Conservation (phyloP, 2,888 invertebrate species). For the Microplitis deprimator region DNA sequence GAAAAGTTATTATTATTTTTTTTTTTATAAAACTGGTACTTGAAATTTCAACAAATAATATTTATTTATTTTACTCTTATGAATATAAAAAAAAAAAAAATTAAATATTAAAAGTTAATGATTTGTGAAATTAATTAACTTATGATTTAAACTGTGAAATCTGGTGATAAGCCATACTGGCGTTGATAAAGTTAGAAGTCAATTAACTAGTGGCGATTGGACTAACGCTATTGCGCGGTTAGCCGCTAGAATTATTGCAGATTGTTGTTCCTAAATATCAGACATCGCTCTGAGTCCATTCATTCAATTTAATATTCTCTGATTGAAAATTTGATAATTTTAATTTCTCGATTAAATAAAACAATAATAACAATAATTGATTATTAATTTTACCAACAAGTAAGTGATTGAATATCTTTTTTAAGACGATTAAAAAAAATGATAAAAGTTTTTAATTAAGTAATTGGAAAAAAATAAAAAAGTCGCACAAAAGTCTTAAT, state of each 20-base stretch:
- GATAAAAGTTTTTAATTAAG: background rate
- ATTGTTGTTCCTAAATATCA: background rate
- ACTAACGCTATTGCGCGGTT: slow-evolving; percentile 2
- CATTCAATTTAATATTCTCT: background rate
- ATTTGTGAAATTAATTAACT: background rate
- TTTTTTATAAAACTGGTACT: too few relatives aligned
- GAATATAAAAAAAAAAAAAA: background rate
- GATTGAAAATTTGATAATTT: background rate
- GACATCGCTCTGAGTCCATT: background rate
- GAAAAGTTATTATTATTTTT: too few relatives aligned
- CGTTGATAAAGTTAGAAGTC: slow-evolving; percentile 18
- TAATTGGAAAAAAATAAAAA: background rate
- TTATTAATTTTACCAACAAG: background rate
- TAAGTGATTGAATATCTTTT: background rate
- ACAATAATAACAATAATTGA: background rate
- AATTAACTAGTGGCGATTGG: slow-evolving; percentile 32
- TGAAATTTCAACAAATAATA: too few relatives aligned
- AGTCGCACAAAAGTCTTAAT: background rate
- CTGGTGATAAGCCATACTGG: slow-evolving; percentile 4
- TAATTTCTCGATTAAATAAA: background rate
- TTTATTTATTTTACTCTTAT: too few relatives aligned
- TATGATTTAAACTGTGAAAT: background rate
- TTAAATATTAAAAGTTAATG: background rate
- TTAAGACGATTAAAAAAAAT: background rate
- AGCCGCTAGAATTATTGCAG: background rate